These are phyloP conservation scores for Phrynosoma platyrhinos DNA, from an alignment of 2,113 vertebrate species.

Conservation along the genomic window DNA sequence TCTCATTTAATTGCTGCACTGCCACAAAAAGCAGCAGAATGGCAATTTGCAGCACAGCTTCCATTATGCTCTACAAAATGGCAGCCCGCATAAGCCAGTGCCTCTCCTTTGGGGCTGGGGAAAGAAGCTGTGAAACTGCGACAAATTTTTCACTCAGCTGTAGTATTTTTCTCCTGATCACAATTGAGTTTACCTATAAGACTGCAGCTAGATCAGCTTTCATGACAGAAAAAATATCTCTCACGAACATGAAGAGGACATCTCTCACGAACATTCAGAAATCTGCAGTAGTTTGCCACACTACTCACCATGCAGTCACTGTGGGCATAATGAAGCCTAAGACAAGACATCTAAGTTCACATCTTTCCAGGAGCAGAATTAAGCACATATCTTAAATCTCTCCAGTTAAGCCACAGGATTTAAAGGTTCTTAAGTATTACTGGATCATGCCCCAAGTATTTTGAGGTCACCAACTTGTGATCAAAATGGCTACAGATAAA, in stretches of 20 bases:
- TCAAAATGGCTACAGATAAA: neutral
- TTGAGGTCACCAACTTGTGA: neutral
- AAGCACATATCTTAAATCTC: neutral
- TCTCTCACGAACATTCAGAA: neutral
- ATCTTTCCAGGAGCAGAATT: neutral
- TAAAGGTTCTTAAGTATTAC: neutral
- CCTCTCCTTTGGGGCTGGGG: neutral
- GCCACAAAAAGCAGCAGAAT: neutral
- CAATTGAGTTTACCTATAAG: neutral
- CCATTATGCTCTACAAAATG: neutral
- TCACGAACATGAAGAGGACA: neutral
- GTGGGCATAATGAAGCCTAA: neutral
- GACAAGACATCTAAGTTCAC: neutral
- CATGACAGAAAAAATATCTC: neutral
- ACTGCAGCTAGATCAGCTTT: neutral
- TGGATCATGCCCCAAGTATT: neutral
- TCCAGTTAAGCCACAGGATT: neutral
- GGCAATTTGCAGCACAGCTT: too few relatives aligned
- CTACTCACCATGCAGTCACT: neutral
- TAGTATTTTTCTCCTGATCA: neutral
- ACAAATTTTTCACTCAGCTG: neutral
- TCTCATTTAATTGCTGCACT: neutral
- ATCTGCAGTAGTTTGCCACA: neutral
- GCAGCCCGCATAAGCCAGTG: neutral
- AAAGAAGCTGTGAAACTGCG: neutral